Conservation (phyloP, 2,797 vertebrate species). For the Antrozous pallidus region DNA sequence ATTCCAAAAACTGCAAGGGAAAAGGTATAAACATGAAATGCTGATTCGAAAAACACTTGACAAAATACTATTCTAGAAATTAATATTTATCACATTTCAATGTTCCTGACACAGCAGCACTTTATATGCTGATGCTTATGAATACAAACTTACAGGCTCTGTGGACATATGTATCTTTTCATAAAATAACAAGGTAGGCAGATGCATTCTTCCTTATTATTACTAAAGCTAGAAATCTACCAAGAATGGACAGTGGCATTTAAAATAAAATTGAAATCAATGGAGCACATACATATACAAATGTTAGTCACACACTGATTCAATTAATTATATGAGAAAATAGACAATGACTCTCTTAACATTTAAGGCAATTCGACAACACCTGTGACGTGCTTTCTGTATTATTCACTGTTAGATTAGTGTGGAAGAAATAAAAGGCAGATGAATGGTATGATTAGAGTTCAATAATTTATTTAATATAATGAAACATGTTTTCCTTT, state of each 20-base stretch:
- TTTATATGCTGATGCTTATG: conserved; percentile 74
- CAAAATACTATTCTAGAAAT: conserved; percentile 73
- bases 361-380: conserved; percentile 32
- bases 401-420: background rate
- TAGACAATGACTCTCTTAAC: background rate
- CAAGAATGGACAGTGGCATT: conserved; percentile 57
- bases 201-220: conserved; percentile 57
- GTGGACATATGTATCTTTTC: conserved; percentile 57
- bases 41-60: conserved; percentile 71
- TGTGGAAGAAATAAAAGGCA: background rate
- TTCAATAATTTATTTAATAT: background rate
- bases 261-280: conserved; percentile 73
- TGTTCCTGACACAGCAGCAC: conserved; percentile 70
- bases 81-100: conserved; percentile 80
- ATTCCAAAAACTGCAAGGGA: conserved; percentile 60
- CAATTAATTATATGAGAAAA: conserved; percentile 47
- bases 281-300: conserved; percentile 1
- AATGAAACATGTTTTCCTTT: background rate
- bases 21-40: conserved; percentile 61
- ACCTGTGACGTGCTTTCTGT: background rate
- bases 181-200: conserved; percentile 66
- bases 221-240: conserved; percentile 53
- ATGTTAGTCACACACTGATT: background rate
- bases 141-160: conserved; percentile 72
- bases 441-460: background rate